Base-by-base conservation (phyloP, 2,888 invertebrate genomes). In the Odontocolon sp. region DNA sequence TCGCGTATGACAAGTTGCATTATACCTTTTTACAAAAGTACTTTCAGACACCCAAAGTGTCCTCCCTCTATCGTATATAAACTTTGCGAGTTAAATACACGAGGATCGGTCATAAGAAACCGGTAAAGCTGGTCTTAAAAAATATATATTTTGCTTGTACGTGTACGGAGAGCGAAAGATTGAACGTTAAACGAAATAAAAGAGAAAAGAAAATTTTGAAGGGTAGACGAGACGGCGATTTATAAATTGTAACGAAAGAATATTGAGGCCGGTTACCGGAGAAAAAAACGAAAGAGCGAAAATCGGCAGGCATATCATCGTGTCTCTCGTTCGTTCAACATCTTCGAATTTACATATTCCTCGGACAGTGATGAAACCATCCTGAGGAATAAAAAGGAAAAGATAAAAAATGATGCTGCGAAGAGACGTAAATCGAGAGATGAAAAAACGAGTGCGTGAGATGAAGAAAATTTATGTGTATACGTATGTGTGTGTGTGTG, bases 291-390 rank as follows among this genome's bases (percentile, higher is more conserved):
- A n/a, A 26, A 23, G 5, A 45, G 9, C 5, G 9, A 26, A 47
- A 42, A 56, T 42, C 11, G 42, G 42, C 33, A 23, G 8, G 63
- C 2, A n/a, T 28, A 50, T n/a, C 11, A 1, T 9, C 36, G 38
- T 26, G 18, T 31, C 16, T 16, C 9, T 4, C 11, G n/a, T 3
- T 14, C n/a, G 2, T 6, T 2, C n/a, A 6, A 1, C 14, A 14
- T 33, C 59, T 23, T 5, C 5, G 23, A 59, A 68, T 69, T 74
- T 63, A 47, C 69, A 63, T 63, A 28, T 56, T 50, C 33, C 8
- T 18, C 14, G 45, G 31, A 31, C 28, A 28, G 59, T 3, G 40
- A 45, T 47, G 36, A 63, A 63, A 63, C 45, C 21, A 23, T 47
- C 47, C 23, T 16, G 52, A n/a, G 31, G 31, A 52, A 31, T 52